These are phyloP conservation scores for Thelaira solivaga DNA, from an alignment of 2,888 invertebrate genomes.

Conservation along the genomic window DNA sequence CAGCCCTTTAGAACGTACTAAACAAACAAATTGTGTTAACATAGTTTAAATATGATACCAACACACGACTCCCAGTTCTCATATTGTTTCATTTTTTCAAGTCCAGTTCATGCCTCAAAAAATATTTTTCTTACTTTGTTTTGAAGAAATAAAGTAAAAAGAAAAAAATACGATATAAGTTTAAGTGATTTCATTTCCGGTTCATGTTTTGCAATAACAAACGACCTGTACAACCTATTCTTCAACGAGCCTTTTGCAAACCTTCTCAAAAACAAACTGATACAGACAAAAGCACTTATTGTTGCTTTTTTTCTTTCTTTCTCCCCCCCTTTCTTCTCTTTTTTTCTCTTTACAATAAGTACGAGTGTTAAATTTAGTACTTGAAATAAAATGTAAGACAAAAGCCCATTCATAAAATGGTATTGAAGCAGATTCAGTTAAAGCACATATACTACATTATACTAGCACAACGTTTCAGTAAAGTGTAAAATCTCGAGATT, in stretches of 20 bases:
- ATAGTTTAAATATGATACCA: too few relatives aligned
- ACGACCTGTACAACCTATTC: constrained; percentile 22
- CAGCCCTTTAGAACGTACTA: too few relatives aligned
- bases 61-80: too few relatives aligned
- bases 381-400: constrained; percentile 7
- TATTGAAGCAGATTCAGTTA: constrained; percentile 44
- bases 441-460: not conserved
- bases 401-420: constrained; percentile 4
- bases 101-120: too few relatives aligned
- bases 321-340: too few relatives aligned
- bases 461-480: not conserved
- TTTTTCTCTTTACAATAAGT: not conserved
- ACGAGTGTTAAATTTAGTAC: constrained; percentile 53
- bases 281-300: constrained; percentile 13
- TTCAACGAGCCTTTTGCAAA: constrained; percentile 2
- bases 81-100: too few relatives aligned
- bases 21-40: too few relatives aligned
- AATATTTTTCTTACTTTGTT: not conserved
- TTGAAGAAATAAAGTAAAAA: not conserved
- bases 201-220: constrained; percentile 10
- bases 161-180: constrained; percentile 11
- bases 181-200: constrained; percentile 52
- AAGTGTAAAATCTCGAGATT: not conserved
- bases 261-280: not conserved
- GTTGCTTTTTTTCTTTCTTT: too few relatives aligned